Base-by-base conservation (phyloP, 2,888 invertebrate species). In the Serripes groenlandicus region DNA sequence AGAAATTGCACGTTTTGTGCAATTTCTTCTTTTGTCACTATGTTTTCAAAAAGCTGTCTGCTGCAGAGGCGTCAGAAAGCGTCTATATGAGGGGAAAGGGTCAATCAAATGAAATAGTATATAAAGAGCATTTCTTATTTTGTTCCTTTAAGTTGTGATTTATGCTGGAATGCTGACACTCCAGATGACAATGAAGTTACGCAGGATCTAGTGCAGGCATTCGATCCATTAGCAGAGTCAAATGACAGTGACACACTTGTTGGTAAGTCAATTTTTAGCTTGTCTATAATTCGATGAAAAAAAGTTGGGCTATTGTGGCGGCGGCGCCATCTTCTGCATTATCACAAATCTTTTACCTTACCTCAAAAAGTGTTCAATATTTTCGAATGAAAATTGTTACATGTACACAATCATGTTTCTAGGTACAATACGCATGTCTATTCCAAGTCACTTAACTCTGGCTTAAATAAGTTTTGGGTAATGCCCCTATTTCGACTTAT, bases 211-310 rank as follows among this genome's bases (percentile, higher is more conserved):
- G 91, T 93, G 3, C 89, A 92, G 75, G 92, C 92, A 37, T 90
- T 92, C 49, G 90, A 92, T 81, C 92, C 92, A 1, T 88, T 93
- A 18, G 87, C 85, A 26, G 85, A 86, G 42, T 93, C 93, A 7
- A 88, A 89, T 54, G 89, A 90, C 35, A 93, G 92, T 78, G 92
- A 92, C 70, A 91, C 91, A 18, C 81, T 93, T 70, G 91, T 92
- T 37, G 91, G 92, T 92, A 81, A 84, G 86, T 78, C n/a, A 30
- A 2, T 32, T n/a, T n/a, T n/a, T n/a, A n/a, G n/a, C n/a, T n/a
- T n/a, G n/a, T n/a, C n/a, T n/a, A n/a, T n/a, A n/a, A n/a, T n/a
- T n/a, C n/a, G n/a, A n/a, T n/a, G n/a, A n/a, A n/a, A n/a, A n/a
- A n/a, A n/a, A n/a, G n/a, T n/a, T n/a, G n/a, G n/a, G n/a, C n/a